These are phyloP conservation scores for Phaethon lepturus DNA, from an alignment of 2,113 vertebrate genomes.

Conservation along the genomic window DNA sequence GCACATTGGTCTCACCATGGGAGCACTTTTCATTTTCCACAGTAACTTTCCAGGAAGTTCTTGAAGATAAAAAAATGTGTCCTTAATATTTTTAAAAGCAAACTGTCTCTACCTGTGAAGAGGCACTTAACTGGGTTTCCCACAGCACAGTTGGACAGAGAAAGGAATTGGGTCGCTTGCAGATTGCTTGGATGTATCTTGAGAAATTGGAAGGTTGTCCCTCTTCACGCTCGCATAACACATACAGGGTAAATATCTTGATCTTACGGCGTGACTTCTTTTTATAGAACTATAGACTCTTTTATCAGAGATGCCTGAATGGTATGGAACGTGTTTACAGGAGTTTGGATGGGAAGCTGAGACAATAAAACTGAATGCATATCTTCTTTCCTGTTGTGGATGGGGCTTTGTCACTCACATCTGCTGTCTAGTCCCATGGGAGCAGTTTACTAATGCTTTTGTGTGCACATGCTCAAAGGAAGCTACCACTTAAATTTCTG, in stretches of 20 bases:
- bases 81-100: constrained; percentile 59
- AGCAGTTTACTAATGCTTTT: constrained; percentile 25
- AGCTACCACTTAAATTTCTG: constrained; percentile 26
- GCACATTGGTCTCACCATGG: constrained; percentile 53
- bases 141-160: constrained; percentile 11
- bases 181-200: neutral
- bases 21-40: constrained; percentile 70
- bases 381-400: constrained; percentile 12
- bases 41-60: constrained; percentile 52
- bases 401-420: neutral
- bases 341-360: constrained; percentile 30
- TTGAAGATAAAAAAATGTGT: constrained; percentile 32
- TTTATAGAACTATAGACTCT: constrained; percentile 49
- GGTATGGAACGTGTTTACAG: constrained; percentile 2
- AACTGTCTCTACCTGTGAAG: constrained; percentile 36
- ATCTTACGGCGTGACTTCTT: constrained; percentile 46
- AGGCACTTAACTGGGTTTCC: constrained; percentile 27
- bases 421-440: neutral
- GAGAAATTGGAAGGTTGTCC: constrained; percentile 15
- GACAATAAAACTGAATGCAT: neutral
- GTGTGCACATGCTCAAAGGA: constrained; percentile 48
- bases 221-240: neutral
- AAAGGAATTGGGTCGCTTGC: neutral
- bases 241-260: constrained; percentile 55
- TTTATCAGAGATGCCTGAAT: constrained; percentile 3